phyloP scores from a whole-genome alignment of 2,888 invertebrate genomes.

The Rhingia campestris region DNA sequence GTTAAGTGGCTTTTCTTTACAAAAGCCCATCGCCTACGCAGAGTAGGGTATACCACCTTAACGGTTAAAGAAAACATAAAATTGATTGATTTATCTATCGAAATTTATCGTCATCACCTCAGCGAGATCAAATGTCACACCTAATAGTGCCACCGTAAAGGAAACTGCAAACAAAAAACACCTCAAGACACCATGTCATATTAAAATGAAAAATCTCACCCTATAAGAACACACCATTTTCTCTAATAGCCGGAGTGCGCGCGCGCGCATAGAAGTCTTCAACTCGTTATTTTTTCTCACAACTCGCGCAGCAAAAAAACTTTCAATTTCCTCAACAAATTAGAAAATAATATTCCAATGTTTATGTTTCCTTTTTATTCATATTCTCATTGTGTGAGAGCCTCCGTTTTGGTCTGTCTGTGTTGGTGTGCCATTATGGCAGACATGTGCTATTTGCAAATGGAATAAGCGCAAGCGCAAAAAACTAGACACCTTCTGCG shows the following conservation, averaged over 20 bases:
- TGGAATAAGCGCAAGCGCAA: conserved; percentile 60
- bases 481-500: conserved; percentile 59
- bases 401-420: conserved; percentile 23
- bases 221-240: conserved; percentile 54
- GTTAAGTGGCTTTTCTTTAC: neutral
- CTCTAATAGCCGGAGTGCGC: conserved; percentile 51
- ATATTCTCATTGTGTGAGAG: conserved; percentile 14
- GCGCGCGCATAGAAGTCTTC: conserved; percentile 32
- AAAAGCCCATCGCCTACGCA: neutral
- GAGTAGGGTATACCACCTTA: neutral
- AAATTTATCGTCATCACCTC: neutral
- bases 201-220: conserved; percentile 44
- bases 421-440: conserved; percentile 40
- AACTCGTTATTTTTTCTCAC: neutral
- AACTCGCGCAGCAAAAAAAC: conserved; percentile 46
- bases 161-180: conserved; percentile 4
- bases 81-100: conserved; percentile 29
- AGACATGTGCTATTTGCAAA: conserved; percentile 68
- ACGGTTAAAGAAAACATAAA: neutral
- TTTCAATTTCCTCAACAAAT: conserved; percentile 73
- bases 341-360: conserved; percentile 70
- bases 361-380: conserved; percentile 67
- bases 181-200: conserved; percentile 24
- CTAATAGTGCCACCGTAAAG: conserved; percentile 38
- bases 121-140: neutral